Base-by-base conservation (phyloP, 2,113 vertebrate genomes). In the Cochlearius cochlearius region DNA sequence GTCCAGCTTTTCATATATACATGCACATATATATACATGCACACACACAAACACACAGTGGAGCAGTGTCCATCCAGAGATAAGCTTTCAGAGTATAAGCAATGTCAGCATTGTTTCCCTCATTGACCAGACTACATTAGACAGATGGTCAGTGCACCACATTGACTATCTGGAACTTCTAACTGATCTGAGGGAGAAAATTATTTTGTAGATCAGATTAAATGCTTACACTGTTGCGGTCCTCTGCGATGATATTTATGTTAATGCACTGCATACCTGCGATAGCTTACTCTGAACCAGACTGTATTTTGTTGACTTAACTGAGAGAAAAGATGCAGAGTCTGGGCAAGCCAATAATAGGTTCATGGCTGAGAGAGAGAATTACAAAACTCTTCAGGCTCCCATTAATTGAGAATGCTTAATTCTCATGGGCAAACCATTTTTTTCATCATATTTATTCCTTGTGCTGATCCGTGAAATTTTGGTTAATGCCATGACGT, bases 1-100 rank as follows among this genome's bases (percentile, higher is more conserved):
- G n/a, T n/a, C n/a, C n/a, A n/a, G n/a, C n/a, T n/a, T n/a, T n/a
- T n/a, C n/a, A n/a, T n/a, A n/a, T n/a, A n/a, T n/a, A n/a, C n/a
- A n/a, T n/a, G n/a, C n/a, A n/a, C n/a, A n/a, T 17, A 1, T 3
- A 3, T 10, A 8, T 5, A 5, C 30, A n/a, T 4, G 17, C 45
- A 17, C n/a, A 29, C 11, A 55, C n/a, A 12, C 15, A 20, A 21
- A 34, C 26, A 53, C 18, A 11, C 49, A 59, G 69, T 1, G n/a
- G 45, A 74, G 45, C 66, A 47, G 72, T 7, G 34, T 12, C 67
- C 47, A 21, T 14, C 49, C 71, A 62, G 39, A 20, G 50, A 13
- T 17, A 43, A 3, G 29, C 25, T 87, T 66, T 43, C 30, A 72
- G 59, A 53, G 7, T 34, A 19, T 22, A 34, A 95, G 83, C 22